phyloP scores from a whole-genome alignment of 2,888 invertebrate genomes.

The Cantharis rustica region DNA sequence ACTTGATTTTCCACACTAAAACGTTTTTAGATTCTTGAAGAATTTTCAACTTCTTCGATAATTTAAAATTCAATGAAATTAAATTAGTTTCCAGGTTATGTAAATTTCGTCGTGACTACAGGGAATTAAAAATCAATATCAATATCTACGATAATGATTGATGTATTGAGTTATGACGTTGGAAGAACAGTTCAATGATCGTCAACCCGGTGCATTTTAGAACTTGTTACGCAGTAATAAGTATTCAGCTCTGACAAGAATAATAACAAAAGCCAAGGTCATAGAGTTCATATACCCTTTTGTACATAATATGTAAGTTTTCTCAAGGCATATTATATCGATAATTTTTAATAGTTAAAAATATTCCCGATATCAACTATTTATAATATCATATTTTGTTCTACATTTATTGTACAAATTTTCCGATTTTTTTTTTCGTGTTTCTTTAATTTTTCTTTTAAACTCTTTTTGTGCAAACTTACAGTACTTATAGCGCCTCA shows the following conservation, averaged over 20 bases:
- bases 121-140: background rate
- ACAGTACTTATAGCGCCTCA: background rate
- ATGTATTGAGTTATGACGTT: background rate
- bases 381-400: background rate
- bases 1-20: background rate
- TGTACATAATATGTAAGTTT: background rate
- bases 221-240: slow-evolving; percentile 4
- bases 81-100: background rate
- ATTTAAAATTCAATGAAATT: background rate
- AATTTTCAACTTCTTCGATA: background rate
- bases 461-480: background rate
- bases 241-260: background rate
- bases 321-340: background rate
- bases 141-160: background rate
- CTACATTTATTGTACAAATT: background rate
- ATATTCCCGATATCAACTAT: background rate
- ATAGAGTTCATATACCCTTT: background rate
- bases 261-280: slow-evolving; percentile 5
- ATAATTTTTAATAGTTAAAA: background rate
- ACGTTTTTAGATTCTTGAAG: background rate
- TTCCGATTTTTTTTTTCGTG: background rate
- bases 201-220: slow-evolving; percentile 4
- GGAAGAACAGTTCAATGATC: slow-evolving; percentile 1
- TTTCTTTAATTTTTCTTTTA: background rate
- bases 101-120: background rate